Conservation (phyloP, 2,113 vertebrate genomes). For the Theropithecus gelada region DNA sequence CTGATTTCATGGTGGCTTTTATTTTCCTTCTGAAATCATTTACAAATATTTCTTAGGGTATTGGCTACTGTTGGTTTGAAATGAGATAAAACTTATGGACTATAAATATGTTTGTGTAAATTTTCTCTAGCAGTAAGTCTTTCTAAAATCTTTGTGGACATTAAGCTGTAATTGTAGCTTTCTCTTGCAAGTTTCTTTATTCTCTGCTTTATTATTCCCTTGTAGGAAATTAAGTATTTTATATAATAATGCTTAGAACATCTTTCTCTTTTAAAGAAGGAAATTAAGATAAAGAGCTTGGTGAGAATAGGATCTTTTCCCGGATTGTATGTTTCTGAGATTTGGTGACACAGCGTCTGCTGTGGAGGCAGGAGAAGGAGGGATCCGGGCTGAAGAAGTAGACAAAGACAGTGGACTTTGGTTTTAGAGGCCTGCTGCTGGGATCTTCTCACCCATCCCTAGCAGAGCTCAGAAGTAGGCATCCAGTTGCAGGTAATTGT, state of each 20-base stretch:
- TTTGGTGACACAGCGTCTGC: not conserved
- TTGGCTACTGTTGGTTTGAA: conserved; percentile 38
- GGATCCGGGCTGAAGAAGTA: not conserved
- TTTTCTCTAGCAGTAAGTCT: not conserved
- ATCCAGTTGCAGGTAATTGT: not conserved
- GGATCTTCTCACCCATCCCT: not conserved
- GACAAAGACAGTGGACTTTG: not conserved
- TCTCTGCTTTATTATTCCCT: not conserved
- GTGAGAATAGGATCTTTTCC: not conserved
- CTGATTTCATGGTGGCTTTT: conserved; percentile 26
- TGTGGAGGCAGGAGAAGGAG: rapidly evolving
- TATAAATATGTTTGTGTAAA: conserved; percentile 24
- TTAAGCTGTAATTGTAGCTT: conserved; percentile 22
- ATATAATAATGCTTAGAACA: not conserved
- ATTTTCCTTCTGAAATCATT: conserved; percentile 32
- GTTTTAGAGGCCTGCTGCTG: not conserved
- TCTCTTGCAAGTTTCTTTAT: not conserved
- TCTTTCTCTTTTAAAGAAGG: not conserved
- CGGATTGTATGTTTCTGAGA: not conserved
- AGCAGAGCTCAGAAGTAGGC: not conserved
- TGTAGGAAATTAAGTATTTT: conserved; percentile 34
- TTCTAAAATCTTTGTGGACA: not conserved
- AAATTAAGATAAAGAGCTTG: not conserved
- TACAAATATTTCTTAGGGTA: conserved; percentile 32
- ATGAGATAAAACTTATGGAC: conserved; percentile 1